Base-by-base conservation (phyloP, 2,888 invertebrate genomes). In the Cotesia congregata region DNA sequence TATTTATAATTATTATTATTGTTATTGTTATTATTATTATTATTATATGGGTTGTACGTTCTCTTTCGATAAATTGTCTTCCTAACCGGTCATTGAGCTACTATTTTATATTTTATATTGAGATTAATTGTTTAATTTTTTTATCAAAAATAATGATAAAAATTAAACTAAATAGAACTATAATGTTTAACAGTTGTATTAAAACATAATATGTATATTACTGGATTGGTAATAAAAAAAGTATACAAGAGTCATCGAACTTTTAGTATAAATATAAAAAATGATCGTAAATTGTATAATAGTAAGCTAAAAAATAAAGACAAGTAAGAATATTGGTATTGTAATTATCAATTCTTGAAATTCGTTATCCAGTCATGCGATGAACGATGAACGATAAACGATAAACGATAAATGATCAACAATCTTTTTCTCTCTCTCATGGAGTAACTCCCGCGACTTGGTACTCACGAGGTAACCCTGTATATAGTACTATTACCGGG, bases 21-120 rank as follows among this genome's bases (percentile, higher is more conserved):
- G 12, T 9, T 41, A 41, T 30, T 70, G n/a, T 30, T 30, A 30
- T 30, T 30, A 30, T 30, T 50, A 2, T 4, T 50, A 50, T 9
- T 41, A 41, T 30, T 70, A 70, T 74, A 74, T 74, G 74, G 70
- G 65, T 73, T 59, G 50, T 73, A 73, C 73, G 67, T 73, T 73
- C 73, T 73, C 73, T 73, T 41, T 65, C 67, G 73, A 73, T 73
- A 67, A 67, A 67, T 67, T 59, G 73, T 30, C 30, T 30, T 30
- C 30, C 64, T 72, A 64, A 72, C 67, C 59, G 59, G 65, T 39
- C 38, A 72, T 17, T 38, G 30, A 30, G 17, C 71, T 72, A 62
- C 71, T 30, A 15, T n/a, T 30, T 30, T 3, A 30, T 30, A 30
- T 30, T 30, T 30, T 30, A 30, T 30, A 30, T 30, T 30, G 3